Evolutionary conservation across 2,797 vertebrate genomes (phyloP).

Genomic region (Tamandua tetradactyla): DNA sequence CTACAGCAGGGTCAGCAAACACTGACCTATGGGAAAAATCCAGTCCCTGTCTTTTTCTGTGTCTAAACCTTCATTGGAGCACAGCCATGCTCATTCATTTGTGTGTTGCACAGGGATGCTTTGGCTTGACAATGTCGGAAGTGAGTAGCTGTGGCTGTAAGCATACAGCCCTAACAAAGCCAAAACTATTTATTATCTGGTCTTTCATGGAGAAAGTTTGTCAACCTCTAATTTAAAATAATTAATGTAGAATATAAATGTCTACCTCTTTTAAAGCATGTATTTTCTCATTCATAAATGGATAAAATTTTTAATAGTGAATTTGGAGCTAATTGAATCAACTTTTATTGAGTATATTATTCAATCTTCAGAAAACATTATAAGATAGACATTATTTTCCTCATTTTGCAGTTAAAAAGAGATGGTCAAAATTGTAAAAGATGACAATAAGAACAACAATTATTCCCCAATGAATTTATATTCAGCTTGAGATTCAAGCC

Average conservation of each 20-base stretch:
- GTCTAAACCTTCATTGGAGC: neutral
- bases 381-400: neutral
- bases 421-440: neutral
- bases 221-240: neutral
- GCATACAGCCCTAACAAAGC: neutral
- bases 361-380: neutral
- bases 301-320: neutral
- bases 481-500: neutral
- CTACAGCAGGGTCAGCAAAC: neutral
- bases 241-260: neutral
- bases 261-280: neutral
- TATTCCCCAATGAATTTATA: neutral
- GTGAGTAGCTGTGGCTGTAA: neutral
- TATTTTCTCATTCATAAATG: neutral
- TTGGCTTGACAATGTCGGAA: neutral
- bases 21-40: neutral
- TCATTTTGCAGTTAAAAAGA: neutral
- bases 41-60: neutral
- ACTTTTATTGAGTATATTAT: neutral
- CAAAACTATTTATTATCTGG: neutral
- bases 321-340: neutral
- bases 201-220: neutral
- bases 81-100: neutral
- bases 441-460: neutral
- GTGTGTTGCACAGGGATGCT: neutral